Percentiles rank a stretch among this genome's conserved stretches.
Evolutionary conservation across 2,888 invertebrate species (phyloP).

Genomic region (Volucella inanis): DNA sequence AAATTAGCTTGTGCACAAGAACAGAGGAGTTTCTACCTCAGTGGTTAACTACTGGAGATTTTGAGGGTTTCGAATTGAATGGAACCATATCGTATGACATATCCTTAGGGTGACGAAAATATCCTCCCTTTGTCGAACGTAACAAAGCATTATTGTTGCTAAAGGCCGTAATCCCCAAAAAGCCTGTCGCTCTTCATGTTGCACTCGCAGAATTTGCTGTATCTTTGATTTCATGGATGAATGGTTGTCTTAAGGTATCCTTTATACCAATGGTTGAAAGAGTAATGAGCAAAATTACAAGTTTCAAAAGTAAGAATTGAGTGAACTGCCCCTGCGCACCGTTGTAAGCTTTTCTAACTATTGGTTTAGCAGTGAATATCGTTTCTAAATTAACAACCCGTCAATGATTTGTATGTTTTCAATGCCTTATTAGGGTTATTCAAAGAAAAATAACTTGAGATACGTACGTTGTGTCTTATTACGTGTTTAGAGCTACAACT

Average conservation of each 20-base stretch:
- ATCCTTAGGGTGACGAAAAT: neutral
- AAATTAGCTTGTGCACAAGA: constrained; percentile 32
- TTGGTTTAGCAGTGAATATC: no score
- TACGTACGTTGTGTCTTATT: no score
- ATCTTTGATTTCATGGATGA: constrained; percentile 28
- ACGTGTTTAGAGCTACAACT: no score
- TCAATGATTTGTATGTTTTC: no score
- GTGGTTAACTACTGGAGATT: neutral
- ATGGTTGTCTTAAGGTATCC: constrained; percentile 5
- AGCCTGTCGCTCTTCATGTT: neutral
- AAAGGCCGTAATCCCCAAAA: neutral
- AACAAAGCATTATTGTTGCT: neutral
- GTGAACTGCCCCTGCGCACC: no score
- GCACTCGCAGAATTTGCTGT: constrained; percentile 1
- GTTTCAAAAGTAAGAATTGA: no score
- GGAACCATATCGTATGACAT: constrained; percentile 7
- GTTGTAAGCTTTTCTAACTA: no score
- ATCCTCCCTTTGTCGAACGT: neutral
- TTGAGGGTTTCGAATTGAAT: neutral
- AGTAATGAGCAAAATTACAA: neutral
- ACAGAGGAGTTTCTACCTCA: constrained; percentile 10
- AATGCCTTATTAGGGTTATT: no score
- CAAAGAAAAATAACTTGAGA: no score
- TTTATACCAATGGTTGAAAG: neutral
- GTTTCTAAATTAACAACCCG: no score